Conservation (phyloP, 2,797 vertebrate species). For the Pitangus sulphuratus region DNA sequence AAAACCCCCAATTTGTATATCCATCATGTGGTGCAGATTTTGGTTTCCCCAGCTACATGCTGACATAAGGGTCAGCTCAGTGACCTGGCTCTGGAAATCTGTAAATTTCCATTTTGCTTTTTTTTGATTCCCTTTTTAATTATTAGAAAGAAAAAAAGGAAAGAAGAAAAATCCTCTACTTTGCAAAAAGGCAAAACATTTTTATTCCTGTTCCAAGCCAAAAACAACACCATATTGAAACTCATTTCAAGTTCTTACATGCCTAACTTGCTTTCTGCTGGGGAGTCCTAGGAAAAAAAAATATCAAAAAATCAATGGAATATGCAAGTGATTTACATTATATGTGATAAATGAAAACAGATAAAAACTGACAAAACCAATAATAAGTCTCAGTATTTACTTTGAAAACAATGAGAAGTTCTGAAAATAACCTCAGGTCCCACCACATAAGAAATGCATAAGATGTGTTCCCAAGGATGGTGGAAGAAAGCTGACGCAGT, state of each 20-base stretch:
- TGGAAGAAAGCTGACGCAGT: not conserved
- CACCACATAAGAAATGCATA: not conserved
- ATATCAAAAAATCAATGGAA: not conserved
- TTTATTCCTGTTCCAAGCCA: conserved; percentile 33
- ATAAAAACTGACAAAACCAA: not conserved
- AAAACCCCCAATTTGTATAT: not conserved
- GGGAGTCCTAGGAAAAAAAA: not conserved
- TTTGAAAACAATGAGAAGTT: not conserved
- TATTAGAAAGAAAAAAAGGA: not conserved
- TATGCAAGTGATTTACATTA: not conserved
- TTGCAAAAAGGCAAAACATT: not conserved
- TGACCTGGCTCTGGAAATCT: not conserved
- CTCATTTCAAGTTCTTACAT: conserved; percentile 31
- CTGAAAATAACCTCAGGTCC: not conserved
- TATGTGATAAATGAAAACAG: not conserved
- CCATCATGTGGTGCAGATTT: not conserved
- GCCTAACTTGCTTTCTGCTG: not conserved
- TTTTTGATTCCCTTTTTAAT: not conserved
- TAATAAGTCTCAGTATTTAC: not conserved
- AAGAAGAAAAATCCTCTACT: not conserved
- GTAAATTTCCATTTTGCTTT: not conserved
- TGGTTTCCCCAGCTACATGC: not conserved
- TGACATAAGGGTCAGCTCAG: not conserved
- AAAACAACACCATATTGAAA: conserved; percentile 47
- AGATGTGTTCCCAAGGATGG: not conserved